Base-by-base conservation (phyloP, 2,888 invertebrate genomes). In the Operophtera brumata region DNA sequence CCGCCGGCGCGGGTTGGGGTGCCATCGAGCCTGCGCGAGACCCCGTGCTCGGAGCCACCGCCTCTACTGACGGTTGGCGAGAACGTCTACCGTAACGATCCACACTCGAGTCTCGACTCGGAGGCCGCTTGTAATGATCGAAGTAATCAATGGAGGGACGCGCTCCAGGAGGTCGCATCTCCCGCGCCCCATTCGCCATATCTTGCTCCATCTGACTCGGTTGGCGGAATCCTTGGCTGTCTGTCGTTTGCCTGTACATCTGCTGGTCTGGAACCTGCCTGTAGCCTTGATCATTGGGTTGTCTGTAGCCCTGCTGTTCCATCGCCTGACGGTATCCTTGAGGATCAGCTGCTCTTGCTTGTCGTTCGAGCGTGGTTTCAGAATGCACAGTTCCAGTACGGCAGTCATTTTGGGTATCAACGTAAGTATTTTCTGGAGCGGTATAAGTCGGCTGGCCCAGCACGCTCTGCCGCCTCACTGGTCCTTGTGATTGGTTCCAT, bases 101-200 rank as follows among this genome's bases (percentile, higher is more conserved):
- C 41, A 96, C 95, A 67, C 96, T 96, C 57, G 95, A 94, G 78
- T 96, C 96, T 76, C 96, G 91, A 87, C 96, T 96, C 0, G 96
- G 96, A 47, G 97, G 96, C 78, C 96, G 92, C 83, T 96, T 96
- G 83, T 98, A 98, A 78, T 98, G 98, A 83, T 98, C 98, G 78
- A 97, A 96, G 75, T 96, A 96, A 82, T 97, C 97, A 75, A 96
- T 96, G 67, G 96, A 95, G 9, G 95, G 84, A 10, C 89, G 77
- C 1, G 77, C 67, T n/a, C 82, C 82, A 14, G 75, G 69, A 30
- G 73, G 71, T 35, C 82, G 75, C 63, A 84, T 88, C 57, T 91
- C 92, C 10, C 84, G 76, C 11, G 77, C 72, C 37, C 85, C 85
- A 41, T 86, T 86, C 6, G 81, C 66, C 13, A 75, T 65, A 12